phyloP scores from a whole-genome alignment of 2,888 invertebrate species.

The Amiota mariae region DNA sequence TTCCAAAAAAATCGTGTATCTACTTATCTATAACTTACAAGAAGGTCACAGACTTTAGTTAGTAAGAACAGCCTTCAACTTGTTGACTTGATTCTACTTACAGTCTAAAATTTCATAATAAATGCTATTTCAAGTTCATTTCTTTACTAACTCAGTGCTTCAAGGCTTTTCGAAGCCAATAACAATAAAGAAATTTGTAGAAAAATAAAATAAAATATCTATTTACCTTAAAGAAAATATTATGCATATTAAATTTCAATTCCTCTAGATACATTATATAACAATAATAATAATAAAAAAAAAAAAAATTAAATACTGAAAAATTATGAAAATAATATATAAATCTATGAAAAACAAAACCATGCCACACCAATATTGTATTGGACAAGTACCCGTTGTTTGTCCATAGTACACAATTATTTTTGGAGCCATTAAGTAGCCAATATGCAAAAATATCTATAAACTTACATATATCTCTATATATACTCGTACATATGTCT shows the following conservation, averaged over 20 bases:
- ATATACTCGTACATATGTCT: neutral
- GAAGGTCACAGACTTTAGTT: too few species aligned
- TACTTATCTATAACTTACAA: too few species aligned
- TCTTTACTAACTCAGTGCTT: constrained; percentile 38
- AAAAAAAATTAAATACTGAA: constrained; percentile 45
- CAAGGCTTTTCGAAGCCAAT: constrained; percentile 25
- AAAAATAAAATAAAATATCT: constrained; percentile 1
- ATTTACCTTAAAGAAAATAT: constrained; percentile 11
- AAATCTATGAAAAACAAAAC: constrained; percentile 26
- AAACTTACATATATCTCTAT: neutral
- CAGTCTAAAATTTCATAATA: too few species aligned
- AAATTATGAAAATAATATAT: too few species aligned
- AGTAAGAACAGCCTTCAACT: too few species aligned
- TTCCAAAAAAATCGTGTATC: too few species aligned
- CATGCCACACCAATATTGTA: neutral
- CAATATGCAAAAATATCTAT: constrained; percentile 55
- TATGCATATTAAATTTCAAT: constrained; percentile 48
- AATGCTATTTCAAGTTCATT: constrained; percentile 18
- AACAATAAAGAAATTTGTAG: neutral
- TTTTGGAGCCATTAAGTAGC: constrained; percentile 71
- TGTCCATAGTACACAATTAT: constrained; percentile 48
- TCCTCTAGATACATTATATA: constrained; percentile 34
- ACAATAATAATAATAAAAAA: constrained; percentile 41
- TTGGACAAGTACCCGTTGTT: constrained; percentile 10
- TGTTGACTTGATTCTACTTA: too few species aligned